A percentile compares a stretch with the other conserved stretches of the same genome.
These are phyloP conservation scores for Scrobipalpa atriplicella DNA, from an alignment of 2,888 invertebrate genomes.

Conservation along the genomic window DNA sequence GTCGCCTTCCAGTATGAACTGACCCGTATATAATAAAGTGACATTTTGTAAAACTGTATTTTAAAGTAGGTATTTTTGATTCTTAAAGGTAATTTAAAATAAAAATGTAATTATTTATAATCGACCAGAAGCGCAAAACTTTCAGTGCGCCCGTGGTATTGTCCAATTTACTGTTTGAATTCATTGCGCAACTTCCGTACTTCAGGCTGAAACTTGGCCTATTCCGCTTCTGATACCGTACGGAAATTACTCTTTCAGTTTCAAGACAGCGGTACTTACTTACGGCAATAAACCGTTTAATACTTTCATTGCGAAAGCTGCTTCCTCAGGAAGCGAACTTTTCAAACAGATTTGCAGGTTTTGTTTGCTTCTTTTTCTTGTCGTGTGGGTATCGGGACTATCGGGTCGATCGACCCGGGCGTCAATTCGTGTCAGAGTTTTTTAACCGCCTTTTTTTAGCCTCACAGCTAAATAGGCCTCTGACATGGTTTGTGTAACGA, in stretches of 20 bases:
- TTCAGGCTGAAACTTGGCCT: not conserved
- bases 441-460: too few species aligned
- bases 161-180: not conserved
- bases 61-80: too few species aligned
- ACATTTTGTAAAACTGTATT: too few species aligned
- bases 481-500: too few species aligned
- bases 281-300: slow-evolving; percentile 2
- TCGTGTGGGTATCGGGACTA: not conserved
- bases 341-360: too few species aligned
- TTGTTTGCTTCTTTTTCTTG: not conserved
- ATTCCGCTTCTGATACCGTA: not conserved
- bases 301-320: not conserved
- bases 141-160: not conserved
- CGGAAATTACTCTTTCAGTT: slow-evolving; percentile 1
- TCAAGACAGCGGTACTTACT: not conserved
- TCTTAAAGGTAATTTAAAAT: too few species aligned
- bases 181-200: not conserved
- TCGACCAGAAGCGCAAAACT: not conserved
- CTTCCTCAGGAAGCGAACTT: too few species aligned
- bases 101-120: too few species aligned
- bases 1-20: too few species aligned
- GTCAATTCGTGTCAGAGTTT: not conserved
- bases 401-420: not conserved
- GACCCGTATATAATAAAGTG: too few species aligned
- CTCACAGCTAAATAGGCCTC: too few species aligned